phyloP scores from a whole-genome alignment of 2,113 vertebrate genomes.

The Danionella cerebrum region DNA sequence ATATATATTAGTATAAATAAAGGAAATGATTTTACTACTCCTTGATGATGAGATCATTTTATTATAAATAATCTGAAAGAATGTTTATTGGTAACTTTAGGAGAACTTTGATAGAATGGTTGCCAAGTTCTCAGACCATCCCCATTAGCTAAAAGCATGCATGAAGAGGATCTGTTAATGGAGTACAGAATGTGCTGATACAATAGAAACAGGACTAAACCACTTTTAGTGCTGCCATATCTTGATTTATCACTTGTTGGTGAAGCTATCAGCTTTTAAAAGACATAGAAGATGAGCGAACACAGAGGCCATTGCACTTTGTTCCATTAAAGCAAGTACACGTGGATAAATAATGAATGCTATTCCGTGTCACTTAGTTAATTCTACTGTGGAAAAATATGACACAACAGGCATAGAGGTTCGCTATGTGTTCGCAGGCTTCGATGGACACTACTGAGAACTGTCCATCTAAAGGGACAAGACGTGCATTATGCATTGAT shows the following conservation, averaged over 20 bases:
- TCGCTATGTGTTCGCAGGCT: neutral
- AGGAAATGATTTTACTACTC: too few species aligned
- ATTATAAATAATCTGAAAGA: too few species aligned
- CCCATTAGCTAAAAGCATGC: neutral
- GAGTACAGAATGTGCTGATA: constrained; percentile 53
- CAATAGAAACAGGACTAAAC: constrained; percentile 35
- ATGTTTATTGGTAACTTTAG: too few species aligned
- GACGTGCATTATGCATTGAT: constrained; percentile 34
- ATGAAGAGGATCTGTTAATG: constrained; percentile 47
- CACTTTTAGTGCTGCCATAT: constrained; percentile 17
- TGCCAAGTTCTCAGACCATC: too few species aligned
- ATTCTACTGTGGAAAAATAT: constrained; percentile 37
- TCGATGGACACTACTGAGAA: constrained; percentile 34
- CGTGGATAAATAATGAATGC: constrained; percentile 54
- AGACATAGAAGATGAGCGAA: constrained; percentile 16
- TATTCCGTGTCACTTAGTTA: constrained; percentile 44
- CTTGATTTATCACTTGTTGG: constrained; percentile 36
- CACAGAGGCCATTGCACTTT: constrained; percentile 50
- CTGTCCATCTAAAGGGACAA: constrained; percentile 28
- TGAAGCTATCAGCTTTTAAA: constrained; percentile 27
- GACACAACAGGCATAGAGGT: constrained; percentile 40
- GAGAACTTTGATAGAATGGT: too few species aligned
- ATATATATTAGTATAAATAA: too few species aligned
- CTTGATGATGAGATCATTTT: too few species aligned
- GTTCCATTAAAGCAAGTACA: constrained; percentile 58